Percentiles rank a stretch among this genome's conserved stretches.
Conservation (phyloP, 2,888 invertebrate genomes). For the Amphipoea lucens region DNA sequence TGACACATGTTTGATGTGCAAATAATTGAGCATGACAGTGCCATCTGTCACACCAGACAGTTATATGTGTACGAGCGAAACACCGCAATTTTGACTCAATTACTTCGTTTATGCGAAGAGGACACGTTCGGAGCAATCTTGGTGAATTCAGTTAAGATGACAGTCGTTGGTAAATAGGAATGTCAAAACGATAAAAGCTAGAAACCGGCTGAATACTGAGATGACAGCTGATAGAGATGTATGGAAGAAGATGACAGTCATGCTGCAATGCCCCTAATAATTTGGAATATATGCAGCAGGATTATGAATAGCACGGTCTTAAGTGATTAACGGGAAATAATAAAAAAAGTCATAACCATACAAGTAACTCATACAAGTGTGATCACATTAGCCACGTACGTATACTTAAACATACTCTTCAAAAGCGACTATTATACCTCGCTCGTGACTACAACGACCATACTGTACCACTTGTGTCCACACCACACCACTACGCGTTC, state of each 20-base stretch:
- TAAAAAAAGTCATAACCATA: not conserved
- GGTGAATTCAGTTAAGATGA: not conserved
- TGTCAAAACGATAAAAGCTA: not conserved
- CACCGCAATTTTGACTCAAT: constrained; percentile 19
- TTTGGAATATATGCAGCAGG: not conserved
- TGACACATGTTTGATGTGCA: constrained; percentile 43
- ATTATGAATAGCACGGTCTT: not conserved
- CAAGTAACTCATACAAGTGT: not conserved
- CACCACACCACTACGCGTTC: constrained; percentile 30
- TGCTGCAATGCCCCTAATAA: not conserved
- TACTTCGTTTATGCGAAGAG: not conserved
- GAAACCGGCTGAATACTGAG: not conserved
- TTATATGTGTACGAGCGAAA: constrained; percentile 16
- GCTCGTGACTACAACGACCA: constrained; percentile 15
- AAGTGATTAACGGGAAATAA: not conserved
- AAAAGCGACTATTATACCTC: constrained; percentile 8
- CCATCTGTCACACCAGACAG: constrained; percentile 43
- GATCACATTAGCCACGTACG: not conserved
- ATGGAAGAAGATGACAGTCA: not conserved
- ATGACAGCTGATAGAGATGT: not conserved
- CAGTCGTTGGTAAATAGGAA: too few relatives aligned
- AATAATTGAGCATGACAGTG: constrained; percentile 51
- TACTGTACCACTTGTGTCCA: constrained; percentile 48
- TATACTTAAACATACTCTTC: not conserved
- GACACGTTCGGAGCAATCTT: not conserved